phyloP scores from a whole-genome alignment of 2,113 vertebrate species.

The Poecile atricapillus region DNA sequence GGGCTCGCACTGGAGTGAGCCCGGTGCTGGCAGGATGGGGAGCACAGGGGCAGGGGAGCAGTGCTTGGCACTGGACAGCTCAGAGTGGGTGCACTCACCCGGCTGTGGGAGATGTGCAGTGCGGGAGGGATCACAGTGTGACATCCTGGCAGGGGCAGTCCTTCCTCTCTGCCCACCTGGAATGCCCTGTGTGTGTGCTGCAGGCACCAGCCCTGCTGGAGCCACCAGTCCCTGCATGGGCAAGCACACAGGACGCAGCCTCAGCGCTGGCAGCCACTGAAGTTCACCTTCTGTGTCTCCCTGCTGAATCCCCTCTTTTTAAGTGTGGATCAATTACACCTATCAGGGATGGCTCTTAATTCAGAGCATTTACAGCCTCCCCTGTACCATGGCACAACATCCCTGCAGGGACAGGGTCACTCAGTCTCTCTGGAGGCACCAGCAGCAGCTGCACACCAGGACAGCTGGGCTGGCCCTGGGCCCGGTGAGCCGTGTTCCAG shows the following conservation, averaged over 20 bases:
- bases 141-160: not conserved
- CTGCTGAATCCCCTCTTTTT: not conserved
- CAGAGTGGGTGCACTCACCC: fast-evolving
- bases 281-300: not conserved
- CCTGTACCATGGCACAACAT: not conserved
- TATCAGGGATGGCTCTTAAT: not conserved
- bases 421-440: not conserved
- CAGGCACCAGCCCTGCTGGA: fast-evolving
- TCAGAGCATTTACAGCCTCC: not conserved
- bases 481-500: fast-evolving
- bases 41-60: not conserved
- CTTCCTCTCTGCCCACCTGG: not conserved
- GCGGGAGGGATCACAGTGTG: not conserved
- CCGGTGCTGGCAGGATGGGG: not conserved
- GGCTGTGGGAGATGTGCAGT: fast-evolving
- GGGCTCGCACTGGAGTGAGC: fast-evolving
- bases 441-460: not conserved
- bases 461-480: not conserved
- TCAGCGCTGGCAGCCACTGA: fast-evolving
- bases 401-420: not conserved
- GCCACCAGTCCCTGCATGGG: not conserved
- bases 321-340: not conserved
- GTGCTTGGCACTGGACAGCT: not conserved
- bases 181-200: fast-evolving
- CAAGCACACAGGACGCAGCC: fast-evolving